Base-by-base conservation (phyloP, 2,888 invertebrate genomes). In the Subacronicta megacephala region DNA sequence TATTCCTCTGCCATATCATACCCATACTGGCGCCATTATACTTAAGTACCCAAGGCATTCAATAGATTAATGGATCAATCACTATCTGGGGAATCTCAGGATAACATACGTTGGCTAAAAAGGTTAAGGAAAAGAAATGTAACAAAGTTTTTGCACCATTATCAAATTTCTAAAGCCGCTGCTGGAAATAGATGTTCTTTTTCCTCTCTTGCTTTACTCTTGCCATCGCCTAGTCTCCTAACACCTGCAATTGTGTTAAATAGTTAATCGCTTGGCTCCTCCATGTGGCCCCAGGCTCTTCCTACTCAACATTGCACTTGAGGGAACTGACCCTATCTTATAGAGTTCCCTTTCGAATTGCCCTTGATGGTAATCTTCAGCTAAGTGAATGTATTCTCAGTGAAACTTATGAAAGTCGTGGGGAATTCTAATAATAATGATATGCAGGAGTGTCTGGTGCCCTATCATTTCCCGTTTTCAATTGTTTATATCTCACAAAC, bases 331-430 rank as follows among this genome's bases (percentile, higher is more conserved):
- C 89, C 88, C 87, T 87, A 89, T 88, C 87, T 84, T 67, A 69
- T 66, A 66, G 75, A 83, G 84, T 86, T 84, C 80, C 87, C 89
- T 87, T 89, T 88, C 88, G 79, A 83, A 87, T 80, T 84, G 88
- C 85, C 85, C 87, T 83, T 82, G 90, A 90, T 90, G 87, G 78
- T 84, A 89, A 90, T 90, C 89, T 84, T 85, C 85, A 76, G 79
- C 78, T 86, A 83, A 88, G 90, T 90, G 88, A 90, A 90, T 89
- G 89, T 85, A 83, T 80, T 83, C 78, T 72, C 75, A 82, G 86
- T 83, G 87, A 85, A 89, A 87, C 80, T 85, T 85, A 88, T 81
- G 89, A 88, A 89, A 90, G 89, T 83, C 26, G 72, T 65, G 68
- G 72, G 53, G 72, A 71, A 76, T 75, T 73, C 59, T 77, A 74